Base-by-base conservation (phyloP, 1,140 invertebrate genomes). In the Drosophila bipectinata region DNA sequence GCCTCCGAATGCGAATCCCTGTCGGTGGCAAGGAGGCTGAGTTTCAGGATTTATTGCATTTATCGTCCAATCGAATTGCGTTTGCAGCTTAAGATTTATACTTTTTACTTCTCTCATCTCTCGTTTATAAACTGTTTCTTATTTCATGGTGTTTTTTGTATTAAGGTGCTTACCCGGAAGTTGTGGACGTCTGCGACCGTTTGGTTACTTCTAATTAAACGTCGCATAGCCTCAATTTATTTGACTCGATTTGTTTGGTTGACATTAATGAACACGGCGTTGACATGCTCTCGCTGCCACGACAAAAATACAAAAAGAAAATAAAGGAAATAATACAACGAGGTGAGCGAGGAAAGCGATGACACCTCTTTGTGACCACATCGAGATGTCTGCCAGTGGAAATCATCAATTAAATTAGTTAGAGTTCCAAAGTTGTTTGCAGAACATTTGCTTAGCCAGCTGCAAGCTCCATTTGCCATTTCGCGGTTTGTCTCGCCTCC, bases 341-440 rank as follows among this genome's bases (percentile, higher is more conserved):
- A 34, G 9, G 24, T 6, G 47, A 32, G 63, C 12, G 53, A 69
- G 67, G 64, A 71, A 71, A 71, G 63, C 74, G 58, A 66, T 64
- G 78, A 80, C 77, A 76, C 74, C 74, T 77, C 51, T 69, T 47
- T 76, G 73, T 75, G 72, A 53, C 77, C 68, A 84, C 71, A 72
- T 61, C 66, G 72, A 54, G 54, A 63, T 75, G 75, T 67, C 83
- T 75, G 79, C 72, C 83, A 59, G 81, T 78, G 72, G 72, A 76
- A 85, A 85, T 85, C 82, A 87, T 87, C 83, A 87, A 87, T 87
- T 87, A 87, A 87, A 87, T 87, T 87, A 87, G 83, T 83, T 82
- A 24, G 52, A 71, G 67, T 69, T 71, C 44, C 51, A 80, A 66
- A 84, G 72, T 73, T 85, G 67, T 54, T 75, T 77, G 77, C 76